A percentile compares a stretch with the other conserved stretches of the same genome.
These are phyloP conservation scores for Cabera pusaria DNA, from an alignment of 2,888 invertebrate genomes.

Conservation along the genomic window DNA sequence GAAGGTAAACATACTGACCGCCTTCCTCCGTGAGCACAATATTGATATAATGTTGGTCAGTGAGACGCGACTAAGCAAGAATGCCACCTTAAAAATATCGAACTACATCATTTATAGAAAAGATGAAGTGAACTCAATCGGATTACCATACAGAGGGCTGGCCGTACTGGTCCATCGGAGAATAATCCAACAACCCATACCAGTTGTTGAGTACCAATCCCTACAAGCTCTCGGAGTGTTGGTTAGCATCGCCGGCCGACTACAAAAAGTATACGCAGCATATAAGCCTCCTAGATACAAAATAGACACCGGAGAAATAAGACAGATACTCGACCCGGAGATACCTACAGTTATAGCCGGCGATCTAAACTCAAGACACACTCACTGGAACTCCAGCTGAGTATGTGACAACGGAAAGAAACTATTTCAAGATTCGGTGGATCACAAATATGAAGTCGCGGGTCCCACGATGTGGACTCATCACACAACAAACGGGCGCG, in stretches of 20 bases:
- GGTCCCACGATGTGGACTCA: neutral
- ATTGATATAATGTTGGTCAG: constrained; percentile 5
- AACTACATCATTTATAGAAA: constrained; percentile 9
- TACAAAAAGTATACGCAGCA: no score
- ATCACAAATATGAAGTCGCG: constrained; percentile 1
- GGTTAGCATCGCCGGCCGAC: neutral
- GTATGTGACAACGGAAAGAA: neutral
- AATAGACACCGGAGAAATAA: neutral
- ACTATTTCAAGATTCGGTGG: neutral
- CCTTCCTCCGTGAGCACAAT: constrained; percentile 10
- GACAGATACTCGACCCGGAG: neutral
- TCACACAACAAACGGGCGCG: neutral
- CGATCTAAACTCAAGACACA: constrained; percentile 1
- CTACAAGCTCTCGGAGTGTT: constrained; percentile 1
- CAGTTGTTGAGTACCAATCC: neutral
- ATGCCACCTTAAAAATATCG: neutral
- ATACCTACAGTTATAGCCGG: constrained; percentile 6
- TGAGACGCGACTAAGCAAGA: constrained; percentile 2
- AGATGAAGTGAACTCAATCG: neutral
- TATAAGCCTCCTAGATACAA: neutral
- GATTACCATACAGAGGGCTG: neutral
- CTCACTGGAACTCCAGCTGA: neutral
- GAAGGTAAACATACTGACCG: constrained; percentile 10
- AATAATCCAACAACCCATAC: neutral
- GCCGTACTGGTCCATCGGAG: constrained; percentile 4